phyloP scores from a whole-genome alignment of 2,888 invertebrate genomes.

The Glomeris marginata region DNA sequence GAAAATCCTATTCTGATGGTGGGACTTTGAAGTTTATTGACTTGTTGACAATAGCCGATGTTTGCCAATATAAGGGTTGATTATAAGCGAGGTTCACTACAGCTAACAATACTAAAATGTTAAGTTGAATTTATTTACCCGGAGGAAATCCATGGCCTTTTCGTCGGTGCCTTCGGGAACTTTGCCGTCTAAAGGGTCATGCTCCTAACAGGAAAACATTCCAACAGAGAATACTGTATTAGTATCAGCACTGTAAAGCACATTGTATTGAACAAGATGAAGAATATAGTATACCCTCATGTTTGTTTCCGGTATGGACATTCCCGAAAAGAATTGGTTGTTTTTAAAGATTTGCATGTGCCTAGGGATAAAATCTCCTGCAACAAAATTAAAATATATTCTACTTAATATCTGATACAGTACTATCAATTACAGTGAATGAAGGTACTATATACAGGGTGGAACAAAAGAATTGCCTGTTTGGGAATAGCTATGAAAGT shows the following conservation, averaged over 20 bases:
- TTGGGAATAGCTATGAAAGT: too few relatives aligned
- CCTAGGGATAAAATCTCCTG: slow-evolving; percentile 73
- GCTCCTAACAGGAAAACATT: slow-evolving; percentile 33
- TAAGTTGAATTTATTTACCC: slow-evolving; percentile 38
- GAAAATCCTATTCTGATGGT: too few relatives aligned
- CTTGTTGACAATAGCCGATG: too few relatives aligned
- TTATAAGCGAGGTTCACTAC: too few relatives aligned
- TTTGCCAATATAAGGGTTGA: too few relatives aligned
- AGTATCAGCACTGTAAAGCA: not conserved
- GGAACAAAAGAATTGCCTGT: not conserved
- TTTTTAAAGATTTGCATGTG: slow-evolving; percentile 93
- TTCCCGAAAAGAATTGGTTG: slow-evolving; percentile 87
- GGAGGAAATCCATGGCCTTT: slow-evolving; percentile 65
- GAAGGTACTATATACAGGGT: not conserved
- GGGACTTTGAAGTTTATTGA: too few relatives aligned
- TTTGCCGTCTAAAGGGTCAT: slow-evolving; percentile 58
- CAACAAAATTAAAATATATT: slow-evolving; percentile 12
- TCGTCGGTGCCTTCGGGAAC: slow-evolving; percentile 56
- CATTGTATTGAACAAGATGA: not conserved
- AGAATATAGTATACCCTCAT: slow-evolving; percentile 35
- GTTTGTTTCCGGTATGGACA: slow-evolving; percentile 81
- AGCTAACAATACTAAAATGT: slow-evolving; percentile 7
- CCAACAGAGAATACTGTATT: not conserved
- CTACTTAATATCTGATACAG: not conserved
- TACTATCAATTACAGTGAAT: not conserved